Evolutionary conservation across 2,888 invertebrate species (phyloP), one percentile per base, ranked within the genome.

Genomic region (Callyntrura sp.): DNA sequence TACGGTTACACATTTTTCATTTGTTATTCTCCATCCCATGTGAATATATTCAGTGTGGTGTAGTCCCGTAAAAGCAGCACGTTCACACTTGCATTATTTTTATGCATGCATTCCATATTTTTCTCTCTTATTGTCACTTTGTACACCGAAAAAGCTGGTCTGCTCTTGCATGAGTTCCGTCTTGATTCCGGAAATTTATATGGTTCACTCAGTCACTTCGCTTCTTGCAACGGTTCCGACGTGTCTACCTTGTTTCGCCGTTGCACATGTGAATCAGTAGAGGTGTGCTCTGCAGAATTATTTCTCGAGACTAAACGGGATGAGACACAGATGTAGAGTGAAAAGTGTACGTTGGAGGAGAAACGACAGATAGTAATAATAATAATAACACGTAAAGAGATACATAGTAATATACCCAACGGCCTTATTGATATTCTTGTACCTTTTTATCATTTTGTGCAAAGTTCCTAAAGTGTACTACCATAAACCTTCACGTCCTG

Each of bases 151-250:
- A 55, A 20, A 28, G 28, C 65, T 65, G 14, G 35, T 82, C 55
- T 17, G 76, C 28, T 51, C 51, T 55, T n/a, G 25, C 76, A 55
- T 55, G 55, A 78, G 60, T 85, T 83, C 48, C 73, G 28, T 76
- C 65, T 57, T 78, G 60, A 85, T 60, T 85, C 78, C 73, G 85
- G 85, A 85, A 85, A 85, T 78, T 78, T 85, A 73, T 45, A 85
- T 55, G 17, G 73, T 45, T 85, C 84, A 85, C 65, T 85, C 85
- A 85, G 55, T 85, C 62, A 51, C 35, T 76, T 35, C 4, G 45
- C 23, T 45, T 70, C 17, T 14, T 0, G 51, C 51, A 8, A 8
- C 17, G 76, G 25, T 55, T 68, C 78, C 76, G 60, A 62, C 23
- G 35, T 55, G 57, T 78, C 55, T 78, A 28, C 28, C 57, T 9